These are phyloP conservation scores for Stichodactyla helianthus DNA, from an alignment of 64 coral and sea anemone species.

Conservation along the genomic window DNA sequence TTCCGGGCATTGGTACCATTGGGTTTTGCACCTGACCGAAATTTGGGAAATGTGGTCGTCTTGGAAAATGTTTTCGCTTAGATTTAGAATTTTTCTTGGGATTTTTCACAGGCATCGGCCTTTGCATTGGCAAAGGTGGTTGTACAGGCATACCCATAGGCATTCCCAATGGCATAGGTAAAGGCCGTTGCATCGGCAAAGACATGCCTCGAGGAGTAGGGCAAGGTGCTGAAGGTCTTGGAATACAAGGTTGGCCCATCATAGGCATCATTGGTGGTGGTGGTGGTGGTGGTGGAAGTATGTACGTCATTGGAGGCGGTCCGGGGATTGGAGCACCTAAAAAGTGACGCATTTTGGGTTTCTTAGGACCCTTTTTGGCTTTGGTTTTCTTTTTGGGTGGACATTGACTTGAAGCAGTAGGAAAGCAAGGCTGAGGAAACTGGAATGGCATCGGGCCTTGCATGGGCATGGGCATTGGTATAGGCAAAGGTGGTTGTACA, in stretches of 20 bases:
- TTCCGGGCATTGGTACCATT: neutral
- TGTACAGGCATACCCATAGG: neutral
- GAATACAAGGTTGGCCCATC: conserved; percentile 18
- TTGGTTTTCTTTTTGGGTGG: neutral
- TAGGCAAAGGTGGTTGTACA: neutral
- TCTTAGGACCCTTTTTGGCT: neutral
- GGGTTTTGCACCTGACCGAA: neutral
- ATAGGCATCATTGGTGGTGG: neutral
- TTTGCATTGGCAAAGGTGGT: neutral
- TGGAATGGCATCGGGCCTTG: conserved; percentile 13
- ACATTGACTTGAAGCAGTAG: conserved; percentile 19
- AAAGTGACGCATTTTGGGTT: neutral
- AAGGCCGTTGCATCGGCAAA: neutral
- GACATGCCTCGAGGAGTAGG: neutral
- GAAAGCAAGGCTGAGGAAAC: conserved; percentile 32
- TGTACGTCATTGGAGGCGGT: neutral
- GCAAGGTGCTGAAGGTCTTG: neutral
- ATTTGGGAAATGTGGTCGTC: neutral
- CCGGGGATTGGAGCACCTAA: conserved; percentile 18
- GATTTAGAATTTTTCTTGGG: neutral
- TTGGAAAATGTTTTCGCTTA: neutral
- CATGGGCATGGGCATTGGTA: neutral
- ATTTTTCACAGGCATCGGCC: neutral
- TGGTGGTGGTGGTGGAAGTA: neutral
- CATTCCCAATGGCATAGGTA: neutral